These are phyloP conservation scores for Geotrypetes seraphini DNA, from an alignment of 2,797 vertebrate species.

Conservation along the genomic window DNA sequence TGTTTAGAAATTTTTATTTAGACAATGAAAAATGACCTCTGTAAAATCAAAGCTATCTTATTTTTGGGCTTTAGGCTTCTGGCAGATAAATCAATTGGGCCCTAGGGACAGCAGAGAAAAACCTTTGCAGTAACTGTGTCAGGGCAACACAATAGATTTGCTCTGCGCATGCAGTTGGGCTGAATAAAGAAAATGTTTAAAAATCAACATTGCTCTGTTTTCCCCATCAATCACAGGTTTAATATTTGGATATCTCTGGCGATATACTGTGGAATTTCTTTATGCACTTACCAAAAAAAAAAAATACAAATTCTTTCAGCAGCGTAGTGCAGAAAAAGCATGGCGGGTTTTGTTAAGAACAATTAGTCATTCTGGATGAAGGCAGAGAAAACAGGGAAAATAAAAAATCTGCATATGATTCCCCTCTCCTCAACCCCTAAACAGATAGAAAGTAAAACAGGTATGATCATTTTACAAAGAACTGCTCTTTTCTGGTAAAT, in stretches of 20 bases:
- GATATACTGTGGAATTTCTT: slow-evolving; percentile 8
- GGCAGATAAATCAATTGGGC: slow-evolving; percentile 78
- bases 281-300: slow-evolving; percentile 37
- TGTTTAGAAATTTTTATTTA: slow-evolving; percentile 82
- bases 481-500: slow-evolving; percentile 19
- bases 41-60: slow-evolving; percentile 79
- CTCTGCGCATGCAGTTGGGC: slow-evolving; percentile 54
- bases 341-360: background rate
- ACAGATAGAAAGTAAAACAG: slow-evolving; percentile 6
- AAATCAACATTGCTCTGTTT: slow-evolving; percentile 65
- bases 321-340: slow-evolving; percentile 29
- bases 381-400: too few relatives aligned
- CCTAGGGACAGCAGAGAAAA: slow-evolving; percentile 66
- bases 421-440: too few relatives aligned
- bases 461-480: slow-evolving; percentile 15
- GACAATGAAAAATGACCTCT: slow-evolving; percentile 81
- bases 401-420: too few relatives aligned
- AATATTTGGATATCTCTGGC: slow-evolving; percentile 36
- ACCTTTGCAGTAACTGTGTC: slow-evolving; percentile 70
- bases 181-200: slow-evolving; percentile 59
- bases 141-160: slow-evolving; percentile 63
- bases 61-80: slow-evolving; percentile 76
- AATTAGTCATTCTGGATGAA: background rate
- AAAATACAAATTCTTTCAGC: slow-evolving; percentile 41
- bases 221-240: slow-evolving; percentile 56